Percentiles rank a stretch among this genome's conserved stretches.
These are phyloP conservation scores for Gila orcuttii DNA, from an alignment of 2,113 vertebrate genomes.

Conservation along the genomic window DNA sequence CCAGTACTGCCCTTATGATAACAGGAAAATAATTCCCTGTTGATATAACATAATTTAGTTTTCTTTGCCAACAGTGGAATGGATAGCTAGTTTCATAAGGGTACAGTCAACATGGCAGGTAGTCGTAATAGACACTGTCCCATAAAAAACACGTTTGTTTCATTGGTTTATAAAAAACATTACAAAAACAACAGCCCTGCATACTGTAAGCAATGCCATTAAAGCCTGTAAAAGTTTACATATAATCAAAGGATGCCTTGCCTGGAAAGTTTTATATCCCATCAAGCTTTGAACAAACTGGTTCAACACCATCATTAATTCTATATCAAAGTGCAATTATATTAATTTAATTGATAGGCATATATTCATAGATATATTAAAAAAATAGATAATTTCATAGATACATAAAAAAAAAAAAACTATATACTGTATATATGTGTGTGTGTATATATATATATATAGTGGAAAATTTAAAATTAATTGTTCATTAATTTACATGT, in stretches of 20 bases:
- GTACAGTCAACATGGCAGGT: background rate
- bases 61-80: background rate
- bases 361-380: too few relatives aligned
- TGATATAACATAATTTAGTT: background rate
- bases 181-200: background rate
- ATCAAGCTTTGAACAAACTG: background rate
- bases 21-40: background rate
- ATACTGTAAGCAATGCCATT: background rate
- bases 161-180: background rate
- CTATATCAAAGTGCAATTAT: too few relatives aligned
- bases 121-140: background rate
- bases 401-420: background rate
- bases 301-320: too few relatives aligned
- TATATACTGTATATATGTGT: too few relatives aligned
- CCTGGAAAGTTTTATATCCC: background rate
- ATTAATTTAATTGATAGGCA: too few relatives aligned
- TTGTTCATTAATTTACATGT: too few relatives aligned
- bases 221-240: background rate
- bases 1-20: background rate
- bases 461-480: too few relatives aligned
- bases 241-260: background rate
- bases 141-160: background rate
- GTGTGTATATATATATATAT: too few relatives aligned
- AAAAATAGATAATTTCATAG: too few relatives aligned
- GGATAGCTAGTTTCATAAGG: background rate